Percentiles rank a stretch among this genome's conserved stretches.
Conservation (phyloP, 2,113 vertebrate species). For the Corvus hawaiiensis region DNA sequence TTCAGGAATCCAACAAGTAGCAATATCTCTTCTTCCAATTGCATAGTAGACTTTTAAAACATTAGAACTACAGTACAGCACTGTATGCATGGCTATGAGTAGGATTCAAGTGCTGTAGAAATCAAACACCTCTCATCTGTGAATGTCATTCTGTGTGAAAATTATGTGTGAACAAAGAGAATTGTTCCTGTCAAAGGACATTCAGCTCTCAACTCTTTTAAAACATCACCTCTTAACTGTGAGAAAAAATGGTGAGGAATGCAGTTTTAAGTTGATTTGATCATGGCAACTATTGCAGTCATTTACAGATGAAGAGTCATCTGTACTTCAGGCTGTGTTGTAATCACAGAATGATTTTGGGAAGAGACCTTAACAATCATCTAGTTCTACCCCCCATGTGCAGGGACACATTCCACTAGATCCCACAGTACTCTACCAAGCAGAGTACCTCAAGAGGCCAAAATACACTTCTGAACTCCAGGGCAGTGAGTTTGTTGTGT, state of each 20-base stretch:
- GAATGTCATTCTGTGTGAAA: background rate
- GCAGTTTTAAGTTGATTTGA: background rate
- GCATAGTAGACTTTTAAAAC: background rate
- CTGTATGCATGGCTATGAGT: background rate
- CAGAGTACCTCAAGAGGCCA: background rate
- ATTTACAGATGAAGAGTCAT: background rate
- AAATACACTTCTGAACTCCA: background rate
- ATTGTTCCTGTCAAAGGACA: background rate
- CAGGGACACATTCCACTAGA: background rate
- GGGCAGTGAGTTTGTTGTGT: background rate
- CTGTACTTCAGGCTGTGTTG: background rate
- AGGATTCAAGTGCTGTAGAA: background rate
- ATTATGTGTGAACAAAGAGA: background rate
- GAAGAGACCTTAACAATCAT: background rate
- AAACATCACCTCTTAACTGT: background rate
- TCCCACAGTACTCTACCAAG: background rate
- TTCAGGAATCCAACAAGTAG: background rate
- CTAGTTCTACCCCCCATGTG: fast-evolving
- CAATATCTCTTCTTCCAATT: background rate
- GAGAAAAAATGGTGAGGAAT: background rate
- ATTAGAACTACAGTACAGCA: background rate
- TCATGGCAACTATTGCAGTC: background rate
- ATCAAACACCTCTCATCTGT: background rate
- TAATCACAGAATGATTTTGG: background rate
- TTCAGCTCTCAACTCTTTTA: background rate